Evolutionary conservation across 2,888 invertebrate genomes (phyloP).

Genomic region (Thyatira batis): DNA sequence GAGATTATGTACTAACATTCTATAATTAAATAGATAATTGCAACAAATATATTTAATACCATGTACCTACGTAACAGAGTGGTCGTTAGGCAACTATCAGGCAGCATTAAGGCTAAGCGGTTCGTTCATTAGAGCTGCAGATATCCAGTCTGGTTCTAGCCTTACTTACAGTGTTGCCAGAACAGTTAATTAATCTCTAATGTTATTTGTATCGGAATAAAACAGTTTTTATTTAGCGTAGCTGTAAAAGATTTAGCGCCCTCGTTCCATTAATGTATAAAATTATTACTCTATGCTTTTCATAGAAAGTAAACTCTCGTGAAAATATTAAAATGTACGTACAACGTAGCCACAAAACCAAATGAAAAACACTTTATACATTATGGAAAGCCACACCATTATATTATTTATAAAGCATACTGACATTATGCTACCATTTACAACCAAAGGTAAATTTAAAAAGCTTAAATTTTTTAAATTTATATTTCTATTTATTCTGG

Average conservation of each 20-base stretch:
- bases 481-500: background rate
- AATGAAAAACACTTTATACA: too few relatives aligned
- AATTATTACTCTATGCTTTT: too few relatives aligned
- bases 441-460: background rate
- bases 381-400: too few relatives aligned
- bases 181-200: background rate
- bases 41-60: constrained; percentile 23
- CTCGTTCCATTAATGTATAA: too few relatives aligned
- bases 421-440: background rate
- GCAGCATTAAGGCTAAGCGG: constrained; percentile 14
- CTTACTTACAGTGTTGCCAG: background rate
- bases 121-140: constrained; percentile 10
- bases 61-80: constrained; percentile 11
- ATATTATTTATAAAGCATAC: too few relatives aligned
- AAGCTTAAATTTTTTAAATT: background rate
- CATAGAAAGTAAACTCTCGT: too few relatives aligned
- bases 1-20: too few relatives aligned
- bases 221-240: too few relatives aligned
- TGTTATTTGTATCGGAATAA: too few relatives aligned
- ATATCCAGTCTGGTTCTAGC: background rate
- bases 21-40: background rate
- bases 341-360: too few relatives aligned
- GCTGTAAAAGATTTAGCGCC: too few relatives aligned
- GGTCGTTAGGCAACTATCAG: constrained; percentile 14
- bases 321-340: too few relatives aligned